These are phyloP conservation scores for Pristionchus arcanus DNA, from an alignment of 2,888 invertebrate genomes.

Conservation along the genomic window DNA sequence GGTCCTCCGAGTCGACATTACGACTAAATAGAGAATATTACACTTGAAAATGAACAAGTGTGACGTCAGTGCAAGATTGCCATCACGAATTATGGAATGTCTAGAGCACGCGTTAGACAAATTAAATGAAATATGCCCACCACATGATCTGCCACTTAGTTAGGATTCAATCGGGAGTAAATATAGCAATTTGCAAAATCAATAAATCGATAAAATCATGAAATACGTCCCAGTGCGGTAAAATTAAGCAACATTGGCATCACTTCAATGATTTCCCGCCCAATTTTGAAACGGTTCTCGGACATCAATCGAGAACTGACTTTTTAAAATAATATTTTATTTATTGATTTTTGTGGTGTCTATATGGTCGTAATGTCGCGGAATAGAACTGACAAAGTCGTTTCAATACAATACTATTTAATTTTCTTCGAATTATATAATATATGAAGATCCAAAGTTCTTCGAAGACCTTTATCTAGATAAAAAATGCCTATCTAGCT, in stretches of 20 bases:
- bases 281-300: neutral
- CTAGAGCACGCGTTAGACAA: neutral
- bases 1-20: conserved; percentile 21
- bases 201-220: neutral
- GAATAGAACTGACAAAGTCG: too few species aligned
- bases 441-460: too few species aligned
- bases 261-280: neutral
- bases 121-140: neutral
- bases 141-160: neutral
- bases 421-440: too few species aligned
- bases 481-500: too few species aligned
- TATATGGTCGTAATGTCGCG: neutral
- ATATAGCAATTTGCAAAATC: neutral
- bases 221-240: conserved; percentile 5
- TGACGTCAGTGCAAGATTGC: neutral
- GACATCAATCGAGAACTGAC: neutral
- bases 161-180: neutral
- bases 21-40: neutral
- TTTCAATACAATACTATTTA: too few species aligned
- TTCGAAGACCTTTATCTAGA: too few species aligned
- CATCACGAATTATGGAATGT: neutral
- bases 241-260: neutral
- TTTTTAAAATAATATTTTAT: neutral
- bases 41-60: neutral
- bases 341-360: neutral